A percentile compares a stretch with the other conserved stretches of the same genome.
These are phyloP conservation scores for Siniperca obscura DNA, from an alignment of 2,797 vertebrate genomes.

Conservation along the genomic window DNA sequence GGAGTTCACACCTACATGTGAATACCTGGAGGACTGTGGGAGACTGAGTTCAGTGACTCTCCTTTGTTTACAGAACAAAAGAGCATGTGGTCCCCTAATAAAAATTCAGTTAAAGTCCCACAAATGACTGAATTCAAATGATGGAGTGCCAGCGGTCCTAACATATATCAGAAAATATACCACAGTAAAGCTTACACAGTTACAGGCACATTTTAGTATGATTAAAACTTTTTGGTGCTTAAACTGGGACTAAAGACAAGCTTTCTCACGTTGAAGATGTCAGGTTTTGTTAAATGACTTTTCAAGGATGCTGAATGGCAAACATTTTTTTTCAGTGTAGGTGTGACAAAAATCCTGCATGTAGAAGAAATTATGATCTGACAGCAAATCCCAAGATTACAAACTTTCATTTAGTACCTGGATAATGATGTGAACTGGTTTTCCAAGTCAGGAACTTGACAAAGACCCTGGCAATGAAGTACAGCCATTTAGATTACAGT, in stretches of 20 bases:
- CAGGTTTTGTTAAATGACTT: slow-evolving; percentile 13
- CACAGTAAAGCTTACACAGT: slow-evolving; percentile 13
- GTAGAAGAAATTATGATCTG: slow-evolving; percentile 12
- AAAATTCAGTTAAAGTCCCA: too few relatives aligned
- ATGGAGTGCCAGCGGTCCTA: too few relatives aligned
- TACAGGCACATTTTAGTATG: slow-evolving; percentile 28
- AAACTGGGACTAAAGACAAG: too few relatives aligned
- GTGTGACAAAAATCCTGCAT: background rate
- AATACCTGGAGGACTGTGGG: too few relatives aligned
- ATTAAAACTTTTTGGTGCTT: background rate
- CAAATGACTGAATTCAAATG: too few relatives aligned
- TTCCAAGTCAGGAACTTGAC: slow-evolving; percentile 14
- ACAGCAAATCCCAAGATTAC: slow-evolving; percentile 6
- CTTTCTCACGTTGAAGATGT: background rate
- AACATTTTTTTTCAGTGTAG: background rate
- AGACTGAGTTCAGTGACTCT: too few relatives aligned
- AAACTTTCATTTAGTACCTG: slow-evolving; percentile 25
- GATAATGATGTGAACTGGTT: slow-evolving; percentile 12
- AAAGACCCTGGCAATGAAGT: slow-evolving; percentile 58
- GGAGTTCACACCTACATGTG: too few relatives aligned
- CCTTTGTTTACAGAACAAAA: too few relatives aligned
- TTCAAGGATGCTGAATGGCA: slow-evolving; percentile 16
- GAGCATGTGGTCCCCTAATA: too few relatives aligned
- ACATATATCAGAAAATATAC: slow-evolving; percentile 35
- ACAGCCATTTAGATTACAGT: slow-evolving; percentile 67